Evolutionary conservation across 2,888 invertebrate species (phyloP), one percentile per base, ranked within the genome.

Genomic region (Itoplectis maculator): DNA sequence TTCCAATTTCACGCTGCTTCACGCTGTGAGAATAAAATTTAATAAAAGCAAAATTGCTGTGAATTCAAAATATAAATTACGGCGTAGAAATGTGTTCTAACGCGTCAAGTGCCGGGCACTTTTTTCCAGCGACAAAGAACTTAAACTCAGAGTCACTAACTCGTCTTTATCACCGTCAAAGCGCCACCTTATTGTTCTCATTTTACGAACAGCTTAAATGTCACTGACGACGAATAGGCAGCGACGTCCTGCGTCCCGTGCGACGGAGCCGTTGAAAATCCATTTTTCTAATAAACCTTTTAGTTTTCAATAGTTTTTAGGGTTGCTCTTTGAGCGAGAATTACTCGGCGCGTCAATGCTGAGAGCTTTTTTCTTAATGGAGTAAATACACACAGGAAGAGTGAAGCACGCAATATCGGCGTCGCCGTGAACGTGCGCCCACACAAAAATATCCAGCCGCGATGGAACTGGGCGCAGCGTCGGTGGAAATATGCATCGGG

Each of bases 1-100:
- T 69, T 69, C 54, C 51, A 51, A 51, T 69, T 69, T 69, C 40
- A 7, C 40, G 13, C 23, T 23, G 69, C 20, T 23, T 69, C 54
- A 23, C 51, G 54, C 7, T 9, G 51, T 3, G 23, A 40, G n/a
- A 18, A 7, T 37, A 11, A 37, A 11, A 69, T 54, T 49, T 18
- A 35, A n/a, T 59, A 13, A 23, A 35, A 35, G 7, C 6, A 29
- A 35, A 35, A 15, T n/a, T 13, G 37, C 29, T 13, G n/a, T 59
- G 0, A 37, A 37, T 59, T 35, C 59, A 37, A 0, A 23, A 54
- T 54, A 11, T 54, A 54, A 51, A 20, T 20, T 51, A 49, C 15
- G 29, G 15, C 15, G 2, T 20, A 51, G 9, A 20, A 23, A 54
- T 11, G 11, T 13, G 23, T 13, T 9, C 8, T 9, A 29, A 5